These are phyloP conservation scores for Amphilophus citrinellus DNA, from an alignment of 2,113 vertebrate genomes.

Conservation along the genomic window DNA sequence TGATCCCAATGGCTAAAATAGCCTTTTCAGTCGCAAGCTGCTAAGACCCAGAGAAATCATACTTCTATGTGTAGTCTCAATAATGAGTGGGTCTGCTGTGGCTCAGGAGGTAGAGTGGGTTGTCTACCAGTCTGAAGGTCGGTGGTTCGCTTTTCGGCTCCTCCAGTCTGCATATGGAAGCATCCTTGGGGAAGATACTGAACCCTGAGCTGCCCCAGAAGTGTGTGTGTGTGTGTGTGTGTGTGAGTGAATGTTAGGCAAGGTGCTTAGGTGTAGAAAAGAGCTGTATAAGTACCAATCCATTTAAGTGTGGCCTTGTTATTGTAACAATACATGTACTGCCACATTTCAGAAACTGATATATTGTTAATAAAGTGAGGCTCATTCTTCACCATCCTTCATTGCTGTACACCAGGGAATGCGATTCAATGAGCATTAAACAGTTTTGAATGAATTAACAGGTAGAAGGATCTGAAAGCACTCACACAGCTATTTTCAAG, in stretches of 20 bases:
- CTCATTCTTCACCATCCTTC: background rate
- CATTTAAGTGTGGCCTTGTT: background rate
- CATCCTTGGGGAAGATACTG: no score
- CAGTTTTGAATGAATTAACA: conserved; percentile 24
- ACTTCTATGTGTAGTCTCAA: conserved; percentile 13
- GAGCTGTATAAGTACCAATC: no score
- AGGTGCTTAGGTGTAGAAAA: no score
- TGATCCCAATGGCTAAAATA: conserved; percentile 49
- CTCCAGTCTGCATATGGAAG: no score
- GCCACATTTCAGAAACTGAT: background rate
- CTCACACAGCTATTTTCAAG: conserved; percentile 7
- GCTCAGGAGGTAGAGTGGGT: no score
- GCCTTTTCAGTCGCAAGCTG: conserved; percentile 23
- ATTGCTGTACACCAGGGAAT: background rate
- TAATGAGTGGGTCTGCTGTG: background rate
- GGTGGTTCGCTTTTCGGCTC: no score
- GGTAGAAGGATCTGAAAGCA: conserved; percentile 3
- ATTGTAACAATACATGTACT: conserved; percentile 10
- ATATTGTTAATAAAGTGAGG: background rate
- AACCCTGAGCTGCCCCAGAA: no score
- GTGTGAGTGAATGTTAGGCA: no score
- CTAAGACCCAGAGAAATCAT: conserved; percentile 23
- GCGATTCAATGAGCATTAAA: background rate
- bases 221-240: no score
- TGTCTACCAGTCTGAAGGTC: no score